Percentiles rank a stretch among this genome's conserved stretches.
Conservation (phyloP, 1,140 invertebrate genomes). For the Aphaenogaster rudis region DNA sequence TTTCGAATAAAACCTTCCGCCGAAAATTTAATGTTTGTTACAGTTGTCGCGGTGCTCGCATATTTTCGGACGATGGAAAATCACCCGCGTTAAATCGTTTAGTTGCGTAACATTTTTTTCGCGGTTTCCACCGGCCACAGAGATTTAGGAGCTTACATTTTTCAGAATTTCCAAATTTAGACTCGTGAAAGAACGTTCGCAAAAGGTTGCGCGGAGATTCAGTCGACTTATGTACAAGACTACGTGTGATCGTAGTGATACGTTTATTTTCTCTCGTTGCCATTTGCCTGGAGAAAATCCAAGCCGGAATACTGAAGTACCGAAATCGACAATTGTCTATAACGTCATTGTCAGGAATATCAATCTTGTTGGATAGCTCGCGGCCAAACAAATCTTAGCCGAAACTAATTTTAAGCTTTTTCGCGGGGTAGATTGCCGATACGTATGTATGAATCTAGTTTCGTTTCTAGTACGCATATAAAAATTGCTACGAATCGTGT, state of each 20-base stretch:
- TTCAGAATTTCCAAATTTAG: background rate
- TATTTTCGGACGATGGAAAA: slow-evolving; percentile 24
- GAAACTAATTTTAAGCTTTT: slow-evolving; percentile 12
- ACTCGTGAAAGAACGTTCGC: background rate
- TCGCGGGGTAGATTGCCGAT: background rate
- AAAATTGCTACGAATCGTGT: slow-evolving; percentile 16
- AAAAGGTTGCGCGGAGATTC: background rate
- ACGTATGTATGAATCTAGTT: slow-evolving; percentile 16
- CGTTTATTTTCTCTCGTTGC: background rate
- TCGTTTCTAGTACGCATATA: background rate
- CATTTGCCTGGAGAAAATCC: slow-evolving; percentile 14
- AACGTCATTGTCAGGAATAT: slow-evolving; percentile 30
- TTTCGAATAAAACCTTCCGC: slow-evolving; percentile 40
- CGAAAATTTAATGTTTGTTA: slow-evolving; percentile 23
- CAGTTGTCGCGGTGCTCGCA: background rate
- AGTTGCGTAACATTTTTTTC: background rate
- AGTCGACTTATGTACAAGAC: background rate
- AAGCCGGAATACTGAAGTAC: background rate
- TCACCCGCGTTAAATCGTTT: background rate
- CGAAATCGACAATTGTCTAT: background rate
- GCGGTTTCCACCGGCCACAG: background rate
- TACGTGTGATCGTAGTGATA: background rate
- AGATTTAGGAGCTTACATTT: background rate
- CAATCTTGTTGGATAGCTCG: slow-evolving; percentile 23
- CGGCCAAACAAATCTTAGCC: slow-evolving; percentile 32